phyloP scores from a whole-genome alignment of 1,140 invertebrate genomes.

The Eriosoma lanigerum region DNA sequence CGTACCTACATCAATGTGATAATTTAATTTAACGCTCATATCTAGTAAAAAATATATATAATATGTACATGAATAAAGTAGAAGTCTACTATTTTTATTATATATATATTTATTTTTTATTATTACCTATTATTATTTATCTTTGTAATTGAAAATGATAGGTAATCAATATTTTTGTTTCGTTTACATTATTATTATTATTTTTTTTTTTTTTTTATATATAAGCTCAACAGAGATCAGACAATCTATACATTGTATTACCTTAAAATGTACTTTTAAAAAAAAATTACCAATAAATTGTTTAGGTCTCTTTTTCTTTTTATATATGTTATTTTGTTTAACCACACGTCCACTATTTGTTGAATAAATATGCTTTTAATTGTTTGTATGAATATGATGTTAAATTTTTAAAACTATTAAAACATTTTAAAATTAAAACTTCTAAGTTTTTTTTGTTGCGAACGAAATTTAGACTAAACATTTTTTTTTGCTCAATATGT shows the following conservation, averaged over 20 bases:
- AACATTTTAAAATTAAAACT: constrained; percentile 38
- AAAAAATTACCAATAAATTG: constrained; percentile 46
- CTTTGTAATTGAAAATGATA: neutral
- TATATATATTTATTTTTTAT: constrained; percentile 12
- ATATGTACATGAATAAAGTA: constrained; percentile 20
- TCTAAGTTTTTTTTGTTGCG: constrained; percentile 45
- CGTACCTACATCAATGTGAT: constrained; percentile 53
- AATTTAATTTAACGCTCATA: constrained; percentile 54
- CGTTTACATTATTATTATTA: constrained; percentile 37
- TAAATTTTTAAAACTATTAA: constrained; percentile 40
- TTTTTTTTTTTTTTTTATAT: constrained; percentile 22
- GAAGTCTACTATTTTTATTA: constrained; percentile 29
- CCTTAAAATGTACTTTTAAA: constrained; percentile 25
- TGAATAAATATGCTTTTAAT: constrained; percentile 48
- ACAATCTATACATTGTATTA: constrained; percentile 44
- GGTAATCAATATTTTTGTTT: constrained; percentile 23
- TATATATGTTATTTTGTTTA: constrained; percentile 44
- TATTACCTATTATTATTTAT: constrained; percentile 33
- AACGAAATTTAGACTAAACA: constrained; percentile 48
- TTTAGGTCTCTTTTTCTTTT: constrained; percentile 42
- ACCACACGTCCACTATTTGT: constrained; percentile 46
- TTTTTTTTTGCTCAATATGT: constrained; percentile 51
- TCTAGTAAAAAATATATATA: constrained; percentile 17
- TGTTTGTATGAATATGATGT: constrained; percentile 48
- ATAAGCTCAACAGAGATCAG: constrained; percentile 47